A percentile compares a stretch with the other conserved stretches of the same genome.
Conservation (phyloP, 1,140 invertebrate genomes). For the Bombus consobrinus region DNA sequence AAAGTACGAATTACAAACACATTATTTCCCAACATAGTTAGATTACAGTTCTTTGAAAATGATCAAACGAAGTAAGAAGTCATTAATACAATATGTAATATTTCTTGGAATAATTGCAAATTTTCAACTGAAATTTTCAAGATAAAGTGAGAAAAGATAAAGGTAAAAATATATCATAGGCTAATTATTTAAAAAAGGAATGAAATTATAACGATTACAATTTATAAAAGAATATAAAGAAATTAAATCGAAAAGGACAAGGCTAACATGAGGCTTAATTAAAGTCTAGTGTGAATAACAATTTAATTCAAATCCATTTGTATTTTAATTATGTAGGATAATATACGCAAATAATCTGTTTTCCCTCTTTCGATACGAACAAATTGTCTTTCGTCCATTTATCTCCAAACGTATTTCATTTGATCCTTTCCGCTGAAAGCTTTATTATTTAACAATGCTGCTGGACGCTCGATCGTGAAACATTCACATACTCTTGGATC, state of each 20-base stretch:
- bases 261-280: not conserved
- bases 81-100: too few species aligned
- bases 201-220: not conserved
- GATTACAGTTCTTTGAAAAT: not conserved
- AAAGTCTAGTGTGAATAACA: not conserved
- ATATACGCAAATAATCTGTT: not conserved
- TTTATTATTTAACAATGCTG: slow-evolving; percentile 24
- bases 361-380: not conserved
- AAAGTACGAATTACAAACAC: not conserved
- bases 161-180: not conserved
- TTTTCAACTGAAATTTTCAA: too few species aligned
- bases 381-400: not conserved
- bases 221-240: not conserved
- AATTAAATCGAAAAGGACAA: not conserved
- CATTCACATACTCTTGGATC: slow-evolving; percentile 19
- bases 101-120: too few species aligned
- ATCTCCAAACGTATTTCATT: not conserved
- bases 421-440: not conserved
- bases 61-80: not conserved
- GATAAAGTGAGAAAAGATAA: not conserved
- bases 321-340: not conserved
- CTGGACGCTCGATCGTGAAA: slow-evolving; percentile 7
- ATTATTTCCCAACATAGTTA: too few species aligned
- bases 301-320: not conserved
- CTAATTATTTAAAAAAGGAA: not conserved